phyloP scores from a whole-genome alignment of 1,140 invertebrate species.

The Bombyx mori region ASM3026992v2 NC_085109.1:7943501-7944000 shows the following conservation, averaged over 20 bases:
- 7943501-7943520: background rate
- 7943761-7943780: no score
- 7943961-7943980: slow-evolving; percentile 35
- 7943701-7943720: slow-evolving; percentile 35
- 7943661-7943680: slow-evolving; percentile 30
- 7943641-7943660: slow-evolving; percentile 46
- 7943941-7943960: no score
- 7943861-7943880: no score
- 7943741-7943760: no score
- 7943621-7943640: slow-evolving; percentile 52
- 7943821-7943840: no score
- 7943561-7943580: slow-evolving; percentile 45
- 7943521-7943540: background rate
- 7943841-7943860: no score
- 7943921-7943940: no score
- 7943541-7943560: slow-evolving; percentile 35
- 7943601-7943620: slow-evolving; percentile 50
- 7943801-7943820: no score
- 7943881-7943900: no score
- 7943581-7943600: slow-evolving; percentile 44
- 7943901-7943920: no score
- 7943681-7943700: slow-evolving; percentile 25
- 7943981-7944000: slow-evolving; percentile 51
- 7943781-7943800: no score
- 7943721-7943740: background rate